Evolutionary conservation across 2,888 invertebrate genomes (phyloP).

Genomic region (Danaus chrysippus): DNA sequence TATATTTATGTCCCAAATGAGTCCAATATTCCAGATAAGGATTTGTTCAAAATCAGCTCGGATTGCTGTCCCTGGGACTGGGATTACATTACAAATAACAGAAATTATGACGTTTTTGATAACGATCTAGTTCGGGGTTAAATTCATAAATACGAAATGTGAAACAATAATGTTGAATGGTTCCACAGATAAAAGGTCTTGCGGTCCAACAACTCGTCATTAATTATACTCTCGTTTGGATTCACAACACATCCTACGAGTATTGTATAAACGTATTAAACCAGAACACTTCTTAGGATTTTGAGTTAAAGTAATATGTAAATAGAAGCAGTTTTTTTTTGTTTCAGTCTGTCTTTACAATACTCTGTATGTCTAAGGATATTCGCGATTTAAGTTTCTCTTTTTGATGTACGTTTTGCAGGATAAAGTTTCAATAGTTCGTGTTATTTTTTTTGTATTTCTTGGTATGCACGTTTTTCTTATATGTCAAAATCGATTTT

Average conservation of each 20-base stretch:
- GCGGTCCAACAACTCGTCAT: background rate
- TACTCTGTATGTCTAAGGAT: too few species aligned
- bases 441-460: too few species aligned
- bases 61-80: background rate
- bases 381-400: too few species aligned
- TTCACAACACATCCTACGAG: too few species aligned
- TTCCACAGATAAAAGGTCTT: background rate
- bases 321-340: too few species aligned
- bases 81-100: slow-evolving; percentile 2
- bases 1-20: slow-evolving; percentile 5
- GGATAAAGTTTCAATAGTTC: too few species aligned
- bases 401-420: too few species aligned
- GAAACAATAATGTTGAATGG: background rate
- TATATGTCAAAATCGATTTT: background rate
- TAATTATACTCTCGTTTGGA: background rate
- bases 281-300: too few species aligned
- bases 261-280: too few species aligned
- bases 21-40: slow-evolving; percentile 2
- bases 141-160: background rate
- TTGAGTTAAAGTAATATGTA: too few species aligned
- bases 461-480: too few species aligned
- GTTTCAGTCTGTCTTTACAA: too few species aligned
- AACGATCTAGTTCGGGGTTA: background rate
- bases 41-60: background rate
- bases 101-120: slow-evolving; percentile 1